Base-by-base conservation (phyloP, 2,888 invertebrate species). In the Megamerina dolium region DNA sequence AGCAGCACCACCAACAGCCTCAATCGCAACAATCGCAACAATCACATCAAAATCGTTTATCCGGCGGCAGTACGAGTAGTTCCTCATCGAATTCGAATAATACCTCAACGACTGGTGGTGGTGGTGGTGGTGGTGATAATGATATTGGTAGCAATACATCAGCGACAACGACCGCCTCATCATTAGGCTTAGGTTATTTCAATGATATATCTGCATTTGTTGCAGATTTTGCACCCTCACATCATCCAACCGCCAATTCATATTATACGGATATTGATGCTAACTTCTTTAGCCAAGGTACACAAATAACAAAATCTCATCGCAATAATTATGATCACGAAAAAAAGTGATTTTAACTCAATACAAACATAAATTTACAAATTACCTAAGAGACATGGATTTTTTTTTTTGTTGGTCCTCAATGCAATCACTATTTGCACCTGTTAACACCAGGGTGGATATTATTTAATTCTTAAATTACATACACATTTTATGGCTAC, bases 261-360 rank as follows among this genome's bases (percentile, higher is more conserved):
- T 50, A 63, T 36, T 69, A 63, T 43, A 70, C 69, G 49, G 71
- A 68, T 51, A 62, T 70, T 53, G 70, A 70, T 63, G 63, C 68
- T 38, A 70, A 68, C 57, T 67, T 68, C 57, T 70, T 68, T 51
- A 70, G 68, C 55, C 64, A 66, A 67, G 68, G 68, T 66, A 62
- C 57, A 54, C 13, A 16, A 33, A 33, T 9, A 17, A 19, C 34
- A 12, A n/a, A 34, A 34, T n/a, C n/a, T n/a, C 30, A 30, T 13
- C 30, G 14, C 4, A 30, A 30, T 30, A 30, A 30, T 30, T 6
- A 6, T 5, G 14, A 30, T 4, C 30, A 30, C n/a, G n/a, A n/a
- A n/a, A n/a, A n/a, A n/a, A n/a, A n/a, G n/a, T n/a, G n/a, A n/a
- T n/a, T n/a, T n/a, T n/a, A n/a, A n/a, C n/a, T n/a, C n/a, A n/a